These are phyloP conservation scores for Oxyteleia sp. DNA, from an alignment of 2,888 invertebrate species.

Conservation along the genomic window DNA sequence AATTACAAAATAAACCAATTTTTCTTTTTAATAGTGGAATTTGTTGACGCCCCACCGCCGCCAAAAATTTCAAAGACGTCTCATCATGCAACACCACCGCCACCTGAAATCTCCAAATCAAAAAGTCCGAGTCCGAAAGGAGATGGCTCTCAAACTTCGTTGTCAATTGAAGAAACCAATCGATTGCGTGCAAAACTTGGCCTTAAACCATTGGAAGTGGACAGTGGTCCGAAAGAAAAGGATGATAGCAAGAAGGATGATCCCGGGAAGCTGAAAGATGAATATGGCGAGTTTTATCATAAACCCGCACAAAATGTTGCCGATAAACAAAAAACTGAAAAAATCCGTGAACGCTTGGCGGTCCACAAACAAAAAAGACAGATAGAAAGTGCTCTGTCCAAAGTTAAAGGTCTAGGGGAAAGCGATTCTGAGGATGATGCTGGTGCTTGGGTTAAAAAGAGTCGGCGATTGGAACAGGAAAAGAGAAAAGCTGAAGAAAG, in stretches of 20 bases:
- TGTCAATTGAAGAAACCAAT: conserved; percentile 95
- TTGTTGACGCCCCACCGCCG: conserved; percentile 86
- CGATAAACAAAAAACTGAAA: conserved; percentile 92
- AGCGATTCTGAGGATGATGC: conserved; percentile 93
- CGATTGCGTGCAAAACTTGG: conserved; percentile 97
- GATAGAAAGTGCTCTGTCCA: conserved; percentile 91
- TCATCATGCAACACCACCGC: conserved; percentile 84
- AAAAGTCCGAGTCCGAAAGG: conserved; percentile 77
- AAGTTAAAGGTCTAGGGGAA: conserved; percentile 90
- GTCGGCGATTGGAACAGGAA: conserved; percentile 92
- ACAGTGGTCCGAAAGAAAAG: conserved; percentile 80
- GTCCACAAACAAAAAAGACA: conserved; percentile 93
- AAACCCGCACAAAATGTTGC: conserved; percentile 94
- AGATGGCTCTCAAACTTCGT: conserved; percentile 88
- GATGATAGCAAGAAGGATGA: conserved; percentile 78
- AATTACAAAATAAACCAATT: too few relatives aligned
- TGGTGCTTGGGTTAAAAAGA: conserved; percentile 94
- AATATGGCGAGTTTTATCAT: conserved; percentile 94
- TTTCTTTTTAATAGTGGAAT: conserved; percentile 84
- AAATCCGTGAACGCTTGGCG: conserved; percentile 93
- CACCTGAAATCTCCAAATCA: conserved; percentile 82
- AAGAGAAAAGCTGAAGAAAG: conserved; percentile 95
- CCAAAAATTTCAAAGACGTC: conserved; percentile 86
- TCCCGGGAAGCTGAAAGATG: conserved; percentile 87
- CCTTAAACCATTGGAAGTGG: conserved; percentile 95